Conservation (phyloP, 2,888 invertebrate genomes). For the Stratiomys singularior region DNA sequence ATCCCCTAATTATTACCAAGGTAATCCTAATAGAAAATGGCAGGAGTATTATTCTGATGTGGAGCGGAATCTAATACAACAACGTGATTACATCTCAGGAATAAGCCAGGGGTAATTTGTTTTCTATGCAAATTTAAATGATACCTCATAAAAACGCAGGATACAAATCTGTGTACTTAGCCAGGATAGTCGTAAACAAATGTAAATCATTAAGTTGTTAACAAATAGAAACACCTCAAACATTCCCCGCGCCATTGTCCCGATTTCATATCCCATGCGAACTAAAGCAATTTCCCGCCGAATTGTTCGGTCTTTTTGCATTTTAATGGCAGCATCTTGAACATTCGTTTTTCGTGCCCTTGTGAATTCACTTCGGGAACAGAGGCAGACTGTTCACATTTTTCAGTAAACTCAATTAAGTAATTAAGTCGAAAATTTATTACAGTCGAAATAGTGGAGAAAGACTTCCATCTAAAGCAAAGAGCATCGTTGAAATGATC, state of each 20-base stretch:
- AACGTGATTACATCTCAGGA: background rate
- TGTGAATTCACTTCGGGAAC: background rate
- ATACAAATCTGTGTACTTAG: background rate
- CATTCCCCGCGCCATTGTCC: background rate
- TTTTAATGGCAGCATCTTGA: background rate
- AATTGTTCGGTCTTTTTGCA: background rate
- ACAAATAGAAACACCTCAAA: background rate
- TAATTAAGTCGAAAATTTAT: conserved; percentile 23
- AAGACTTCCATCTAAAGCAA: background rate
- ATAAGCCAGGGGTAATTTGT: background rate
- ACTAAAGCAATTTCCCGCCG: no score
- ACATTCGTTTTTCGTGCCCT: background rate
- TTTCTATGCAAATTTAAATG: background rate
- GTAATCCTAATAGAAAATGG: no score
- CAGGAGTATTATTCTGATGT: no score
- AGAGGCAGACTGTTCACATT: background rate
- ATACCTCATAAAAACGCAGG: background rate
- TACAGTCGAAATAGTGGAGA: background rate
- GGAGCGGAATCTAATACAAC: no score
- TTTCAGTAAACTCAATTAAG: conserved; percentile 24
- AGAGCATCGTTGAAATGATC: conserved; percentile 27
- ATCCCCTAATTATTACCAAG: no score
- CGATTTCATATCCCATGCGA: background rate
- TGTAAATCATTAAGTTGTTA: conserved; percentile 5
- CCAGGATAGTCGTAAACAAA: background rate